phyloP scores from a whole-genome alignment of 2,888 invertebrate genomes.

The Chymomyza fuscimana region DNA sequence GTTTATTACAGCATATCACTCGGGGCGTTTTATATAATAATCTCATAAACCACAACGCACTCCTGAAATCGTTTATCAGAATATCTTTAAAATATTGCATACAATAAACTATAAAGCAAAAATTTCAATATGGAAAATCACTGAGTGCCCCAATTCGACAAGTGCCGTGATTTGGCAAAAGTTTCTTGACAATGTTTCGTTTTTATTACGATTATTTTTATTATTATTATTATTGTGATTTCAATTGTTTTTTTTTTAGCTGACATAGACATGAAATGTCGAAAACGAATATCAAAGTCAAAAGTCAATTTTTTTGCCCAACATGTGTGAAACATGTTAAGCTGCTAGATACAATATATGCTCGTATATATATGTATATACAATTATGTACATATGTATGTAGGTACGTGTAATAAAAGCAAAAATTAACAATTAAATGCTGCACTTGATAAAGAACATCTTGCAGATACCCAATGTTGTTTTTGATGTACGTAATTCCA shows the following conservation, averaged over 20 bases:
- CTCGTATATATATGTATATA: too few species aligned
- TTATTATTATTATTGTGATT: background rate
- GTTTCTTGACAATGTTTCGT: constrained; percentile 33
- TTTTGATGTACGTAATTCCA: background rate
- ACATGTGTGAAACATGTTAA: constrained; percentile 9
- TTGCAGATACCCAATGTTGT: background rate
- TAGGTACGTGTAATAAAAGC: background rate
- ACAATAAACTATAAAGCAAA: constrained; percentile 53
- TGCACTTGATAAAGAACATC: background rate
- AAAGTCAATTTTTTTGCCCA: background rate
- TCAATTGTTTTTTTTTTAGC: constrained; percentile 29
- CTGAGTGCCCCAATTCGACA: constrained; percentile 25
- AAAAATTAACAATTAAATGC: constrained; percentile 17
- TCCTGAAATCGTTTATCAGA: constrained; percentile 65
- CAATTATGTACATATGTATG: background rate
- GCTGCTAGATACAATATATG: constrained; percentile 13
- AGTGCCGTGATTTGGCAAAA: constrained; percentile 49
- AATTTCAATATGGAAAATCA: constrained; percentile 55
- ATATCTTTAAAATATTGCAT: constrained; percentile 42
- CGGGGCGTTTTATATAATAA: constrained; percentile 38
- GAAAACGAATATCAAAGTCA: constrained; percentile 25
- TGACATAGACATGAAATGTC: constrained; percentile 42
- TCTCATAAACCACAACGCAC: constrained; percentile 43
- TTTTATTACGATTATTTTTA: background rate
- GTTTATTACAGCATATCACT: constrained; percentile 31